Evolutionary conservation across 2,888 invertebrate species (phyloP).

Genomic region (Hofmannophila pseudospretella): DNA sequence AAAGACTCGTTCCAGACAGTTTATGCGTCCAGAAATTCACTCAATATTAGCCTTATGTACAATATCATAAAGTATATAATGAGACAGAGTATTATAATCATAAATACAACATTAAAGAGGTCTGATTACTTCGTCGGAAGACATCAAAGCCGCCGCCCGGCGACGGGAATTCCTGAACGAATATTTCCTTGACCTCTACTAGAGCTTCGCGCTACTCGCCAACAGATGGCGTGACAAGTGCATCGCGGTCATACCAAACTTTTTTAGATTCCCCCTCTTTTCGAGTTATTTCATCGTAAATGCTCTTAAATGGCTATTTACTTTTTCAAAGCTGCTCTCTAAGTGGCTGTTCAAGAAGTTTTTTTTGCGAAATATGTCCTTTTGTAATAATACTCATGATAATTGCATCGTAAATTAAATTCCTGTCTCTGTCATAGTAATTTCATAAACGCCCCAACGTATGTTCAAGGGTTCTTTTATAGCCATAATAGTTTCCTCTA

Average conservation of each 20-base stretch:
- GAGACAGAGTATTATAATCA: slow-evolving; percentile 75
- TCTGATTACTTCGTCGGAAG: slow-evolving; percentile 75
- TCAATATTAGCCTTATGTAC: slow-evolving; percentile 61
- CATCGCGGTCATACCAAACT: slow-evolving; percentile 51
- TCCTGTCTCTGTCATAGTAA: slow-evolving; percentile 48
- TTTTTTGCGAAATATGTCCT: slow-evolving; percentile 59
- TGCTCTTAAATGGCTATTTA: slow-evolving; percentile 68
- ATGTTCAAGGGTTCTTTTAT: slow-evolving; percentile 32
- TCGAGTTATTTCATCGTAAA: slow-evolving; percentile 67
- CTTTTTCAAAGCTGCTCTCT: slow-evolving; percentile 74
- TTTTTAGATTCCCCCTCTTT: slow-evolving; percentile 30
- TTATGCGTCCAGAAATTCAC: slow-evolving; percentile 62
- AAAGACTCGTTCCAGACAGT: slow-evolving; percentile 28
- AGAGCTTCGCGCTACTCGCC: slow-evolving; percentile 56
- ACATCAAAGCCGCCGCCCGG: slow-evolving; percentile 70
- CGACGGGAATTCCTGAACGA: slow-evolving; percentile 59
- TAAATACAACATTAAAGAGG: slow-evolving; percentile 75
- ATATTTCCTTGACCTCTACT: slow-evolving; percentile 64
- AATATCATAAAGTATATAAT: slow-evolving; percentile 75
- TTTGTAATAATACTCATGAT: slow-evolving; percentile 63
- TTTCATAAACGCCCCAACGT: slow-evolving; percentile 50
- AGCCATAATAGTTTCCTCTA: slow-evolving; percentile 18
- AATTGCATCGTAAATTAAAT: slow-evolving; percentile 64
- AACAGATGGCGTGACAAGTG: slow-evolving; percentile 70
- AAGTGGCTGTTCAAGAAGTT: slow-evolving; percentile 48